Base-by-base conservation (phyloP, 2,888 invertebrate genomes). In the Hoplodrina blanda region DNA sequence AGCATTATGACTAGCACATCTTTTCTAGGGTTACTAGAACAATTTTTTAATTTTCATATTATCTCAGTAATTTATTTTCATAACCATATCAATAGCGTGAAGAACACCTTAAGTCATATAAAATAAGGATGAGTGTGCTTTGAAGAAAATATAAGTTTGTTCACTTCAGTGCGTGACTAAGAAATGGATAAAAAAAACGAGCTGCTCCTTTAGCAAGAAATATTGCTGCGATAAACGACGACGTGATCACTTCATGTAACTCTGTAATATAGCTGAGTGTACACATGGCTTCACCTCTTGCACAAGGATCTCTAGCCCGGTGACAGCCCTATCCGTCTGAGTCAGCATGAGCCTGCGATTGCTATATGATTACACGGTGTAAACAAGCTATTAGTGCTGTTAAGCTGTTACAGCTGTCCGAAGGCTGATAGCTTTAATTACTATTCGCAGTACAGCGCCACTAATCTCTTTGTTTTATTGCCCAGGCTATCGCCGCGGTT, bases 301-400 rank as follows among this genome's bases (percentile, higher is more conserved):
- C 17, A 4, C 13, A 54, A 61, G 53, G 53, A 73, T 61, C 46
- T 55, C 64, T 10, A 20, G 8, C 4, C 8, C 2, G 49, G 46
- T 57, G 74, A 5, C 80, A 76, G 55, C 80, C 76, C 80, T 76
- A 69, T 59, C 50, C 10, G 5, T 37, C 56, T 56, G 60, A 60
- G 55, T 71, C 70, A 75, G 66, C 69, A 66, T 73, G 62, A 41
- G 56, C 0, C 53, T 46, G 60, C 63, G 20, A 64, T 68, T 41
- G 50, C 53, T 56, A 41, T 54, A 62, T 73, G 68, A 83, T 85
- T 80, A 85, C 81, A 75, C 61, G 78, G 63, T 69, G 84, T 83
- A 78, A 85, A 86, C 86, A 82, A 80, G 78, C 71, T 67, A 83
- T 84, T 76, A 84, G 73, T 59, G 74, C 62, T 63, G 65, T 70